phyloP scores from a whole-genome alignment of 2,113 vertebrate genomes.

The Polypterus bichir region DNA sequence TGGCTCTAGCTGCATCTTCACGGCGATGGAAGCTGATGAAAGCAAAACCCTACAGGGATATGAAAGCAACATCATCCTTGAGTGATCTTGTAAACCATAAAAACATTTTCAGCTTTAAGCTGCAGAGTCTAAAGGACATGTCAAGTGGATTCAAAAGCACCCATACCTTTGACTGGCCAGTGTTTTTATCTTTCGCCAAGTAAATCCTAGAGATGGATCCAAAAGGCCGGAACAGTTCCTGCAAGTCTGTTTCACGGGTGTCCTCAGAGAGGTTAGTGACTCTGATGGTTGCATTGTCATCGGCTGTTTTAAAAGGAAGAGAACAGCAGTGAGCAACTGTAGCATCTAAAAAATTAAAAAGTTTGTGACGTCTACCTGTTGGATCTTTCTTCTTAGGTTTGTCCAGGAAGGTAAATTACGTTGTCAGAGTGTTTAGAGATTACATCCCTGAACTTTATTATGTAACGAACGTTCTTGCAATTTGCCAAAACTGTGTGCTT shows the following conservation, averaged over 20 bases:
- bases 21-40: conserved; percentile 95
- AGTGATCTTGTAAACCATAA: not conserved
- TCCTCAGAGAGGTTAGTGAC: conserved; percentile 96
- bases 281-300: conserved; percentile 92
- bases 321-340: not conserved
- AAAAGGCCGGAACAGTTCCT: conserved; percentile 93
- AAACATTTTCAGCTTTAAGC: not conserved
- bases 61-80: not conserved
- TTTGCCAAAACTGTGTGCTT: too few species aligned
- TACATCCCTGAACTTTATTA: too few species aligned
- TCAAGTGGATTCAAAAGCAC: too few species aligned
- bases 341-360: not conserved
- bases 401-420: not conserved
- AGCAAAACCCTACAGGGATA: conserved; percentile 69
- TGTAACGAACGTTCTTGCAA: too few species aligned
- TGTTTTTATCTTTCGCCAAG: conserved; percentile 93
- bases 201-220: conserved; percentile 95
- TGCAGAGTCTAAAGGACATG: too few species aligned
- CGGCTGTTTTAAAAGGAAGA: conserved; percentile 41
- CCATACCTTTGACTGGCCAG: conserved; percentile 85
- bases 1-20: conserved; percentile 81
- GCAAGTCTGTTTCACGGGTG: conserved; percentile 86
- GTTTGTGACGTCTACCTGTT: not conserved
- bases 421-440: not conserved
- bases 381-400: not conserved